Conservation (phyloP, 37 sponge, comb jelly and placozoan genomes). For the Bolinopsis microptera region DNA sequence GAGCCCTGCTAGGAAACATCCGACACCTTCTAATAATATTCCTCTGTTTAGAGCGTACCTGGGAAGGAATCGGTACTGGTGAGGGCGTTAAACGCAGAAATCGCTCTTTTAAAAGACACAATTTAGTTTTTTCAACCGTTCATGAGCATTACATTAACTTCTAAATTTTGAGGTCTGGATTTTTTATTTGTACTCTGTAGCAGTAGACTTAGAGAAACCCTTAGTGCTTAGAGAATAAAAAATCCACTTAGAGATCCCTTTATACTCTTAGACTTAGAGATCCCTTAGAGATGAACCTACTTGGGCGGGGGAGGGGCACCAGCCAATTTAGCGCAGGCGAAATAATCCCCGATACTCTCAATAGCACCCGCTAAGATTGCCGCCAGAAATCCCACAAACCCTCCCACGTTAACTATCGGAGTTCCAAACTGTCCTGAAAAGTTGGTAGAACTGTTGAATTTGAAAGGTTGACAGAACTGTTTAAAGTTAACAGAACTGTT, state of each 20-base stretch:
- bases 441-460: not conserved
- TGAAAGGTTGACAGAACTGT: too few relatives aligned
- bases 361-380: not conserved
- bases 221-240: too few relatives aligned
- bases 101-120: too few relatives aligned
- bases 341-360: constrained; percentile 43
- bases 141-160: too few relatives aligned
- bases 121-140: too few relatives aligned
- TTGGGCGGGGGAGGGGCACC: constrained; percentile 49
- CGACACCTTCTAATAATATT: constrained; percentile 19
- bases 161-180: too few relatives aligned
- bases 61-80: not conserved
- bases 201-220: too few relatives aligned
- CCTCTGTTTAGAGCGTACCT: constrained; percentile 40
- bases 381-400: constrained; percentile 27
- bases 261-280: too few relatives aligned
- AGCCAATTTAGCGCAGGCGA: constrained; percentile 42
- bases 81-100: not conserved
- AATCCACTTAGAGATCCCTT: too few relatives aligned
- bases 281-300: too few relatives aligned
- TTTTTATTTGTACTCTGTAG: too few relatives aligned
- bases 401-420: not conserved
- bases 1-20: constrained; percentile 33
- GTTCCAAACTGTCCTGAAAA: constrained; percentile 19
- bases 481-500: too few relatives aligned